Evolutionary conservation across 2,113 vertebrate species (phyloP), one percentile per base, ranked within the genome.

Genomic region (Atractosteus spatula): DNA sequence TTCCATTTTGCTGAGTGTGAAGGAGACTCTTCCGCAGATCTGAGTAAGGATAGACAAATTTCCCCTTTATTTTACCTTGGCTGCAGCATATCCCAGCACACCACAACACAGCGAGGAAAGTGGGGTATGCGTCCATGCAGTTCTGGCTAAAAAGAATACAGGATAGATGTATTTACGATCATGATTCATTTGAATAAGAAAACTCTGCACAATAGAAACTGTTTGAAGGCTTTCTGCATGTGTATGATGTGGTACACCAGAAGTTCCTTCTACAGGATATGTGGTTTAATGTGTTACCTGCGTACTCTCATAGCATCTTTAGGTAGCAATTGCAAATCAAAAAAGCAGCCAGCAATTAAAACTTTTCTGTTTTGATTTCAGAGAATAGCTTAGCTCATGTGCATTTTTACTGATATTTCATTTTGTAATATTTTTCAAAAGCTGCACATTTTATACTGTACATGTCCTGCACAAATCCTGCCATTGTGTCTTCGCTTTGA

Each of bases 61-160:
- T 51, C 47, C 47, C 8, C 8, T 51, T 73, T 47, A 0, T 29
- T 78, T 89, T 95, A 99, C 97, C 94, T 95, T 96, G 96, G 81
- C 88, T 97, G 80, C 97, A 95, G 72, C 97, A 93, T 14, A 98
- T 77, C 3, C 96, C 96, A 0, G 96, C 96, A 2, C 92, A 95
- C 97, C 97, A 99, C 79, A 98, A 92, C 72, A 96, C 82, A 0
- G 90, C 96, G 0, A 98, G 92, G 81, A 99, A 99, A 0, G 96
- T 97, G 0, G 97, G 92, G 59, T 99, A 99, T 0, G 94, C 76
- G 0, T 98, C 96, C 72, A 94, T 95, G 0, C 96, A 98, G 91
- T 98, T 99, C 65, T 96, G 96, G 69, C 97, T 99, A 76, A n/a
- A 67, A 14, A 82, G 79, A 78, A 71, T 66, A 5, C 1, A 13